phyloP scores from a whole-genome alignment of 2,888 invertebrate species.

The Eristalis intricaria region DNA sequence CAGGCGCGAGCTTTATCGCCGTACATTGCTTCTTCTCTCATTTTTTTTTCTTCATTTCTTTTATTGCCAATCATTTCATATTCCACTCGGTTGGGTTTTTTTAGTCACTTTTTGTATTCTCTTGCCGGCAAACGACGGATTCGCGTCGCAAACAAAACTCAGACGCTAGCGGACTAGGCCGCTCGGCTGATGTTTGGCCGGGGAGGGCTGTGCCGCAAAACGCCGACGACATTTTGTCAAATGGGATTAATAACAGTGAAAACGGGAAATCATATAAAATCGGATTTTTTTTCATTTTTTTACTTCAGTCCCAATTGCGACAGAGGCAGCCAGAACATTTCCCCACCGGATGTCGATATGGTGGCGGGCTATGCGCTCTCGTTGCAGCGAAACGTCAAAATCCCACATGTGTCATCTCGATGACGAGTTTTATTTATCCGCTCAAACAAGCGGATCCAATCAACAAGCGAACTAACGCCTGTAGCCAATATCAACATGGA shows the following conservation, averaged over 20 bases:
- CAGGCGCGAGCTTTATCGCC: background rate
- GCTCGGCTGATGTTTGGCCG: background rate
- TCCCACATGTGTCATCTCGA: constrained; percentile 63
- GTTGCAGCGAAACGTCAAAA: constrained; percentile 43
- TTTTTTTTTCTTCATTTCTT: constrained; percentile 39
- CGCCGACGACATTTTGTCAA: constrained; percentile 58
- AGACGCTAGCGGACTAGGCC: background rate
- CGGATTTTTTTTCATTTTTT: constrained; percentile 19
- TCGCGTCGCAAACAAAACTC: constrained; percentile 24
- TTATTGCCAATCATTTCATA: constrained; percentile 55
- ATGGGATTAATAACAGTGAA: constrained; percentile 61
- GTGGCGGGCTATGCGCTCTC: background rate
- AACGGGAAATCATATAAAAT: constrained; percentile 36
- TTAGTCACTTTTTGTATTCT: background rate
- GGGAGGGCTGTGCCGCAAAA: constrained; percentile 5
- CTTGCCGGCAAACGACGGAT: background rate
- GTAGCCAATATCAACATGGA: constrained; percentile 30
- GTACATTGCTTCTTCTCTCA: background rate
- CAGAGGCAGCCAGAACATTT: background rate
- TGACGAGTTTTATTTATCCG: constrained; percentile 67
- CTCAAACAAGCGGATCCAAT: constrained; percentile 59
- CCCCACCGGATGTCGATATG: constrained; percentile 21
- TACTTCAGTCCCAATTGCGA: background rate
- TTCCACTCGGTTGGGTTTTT: constrained; percentile 7
- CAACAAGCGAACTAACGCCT: constrained; percentile 64